These are phyloP conservation scores for Peromyscus maniculatus DNA, from an alignment of 2,113 vertebrate genomes.

Conservation along the genomic window DNA sequence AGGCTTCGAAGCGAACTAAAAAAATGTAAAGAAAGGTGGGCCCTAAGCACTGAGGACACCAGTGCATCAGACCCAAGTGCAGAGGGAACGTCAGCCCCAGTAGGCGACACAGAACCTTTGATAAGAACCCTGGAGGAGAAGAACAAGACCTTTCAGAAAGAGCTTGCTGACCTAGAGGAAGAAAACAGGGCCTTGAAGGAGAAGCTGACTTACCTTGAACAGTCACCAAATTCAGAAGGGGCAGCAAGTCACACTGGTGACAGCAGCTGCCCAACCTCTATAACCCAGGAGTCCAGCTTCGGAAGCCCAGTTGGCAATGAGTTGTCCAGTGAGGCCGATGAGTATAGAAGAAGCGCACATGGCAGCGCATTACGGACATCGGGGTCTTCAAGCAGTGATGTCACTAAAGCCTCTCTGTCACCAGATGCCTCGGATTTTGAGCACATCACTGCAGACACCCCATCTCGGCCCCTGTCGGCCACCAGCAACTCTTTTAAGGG, in stretches of 20 bases:
- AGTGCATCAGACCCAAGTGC: constrained; percentile 76
- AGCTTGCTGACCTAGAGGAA: constrained; percentile 91
- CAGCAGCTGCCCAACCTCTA: constrained; percentile 87
- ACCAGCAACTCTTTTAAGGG: constrained; percentile 87
- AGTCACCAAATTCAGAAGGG: constrained; percentile 89
- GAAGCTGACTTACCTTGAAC: constrained; percentile 92
- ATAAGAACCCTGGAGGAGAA: constrained; percentile 93
- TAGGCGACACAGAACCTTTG: constrained; percentile 88
- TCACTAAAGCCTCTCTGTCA: constrained; percentile 94
- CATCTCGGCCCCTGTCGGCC: constrained; percentile 90
- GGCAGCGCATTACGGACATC: constrained; percentile 88
- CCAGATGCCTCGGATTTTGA: constrained; percentile 95
- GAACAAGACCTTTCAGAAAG: constrained; percentile 93
- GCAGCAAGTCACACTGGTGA: constrained; percentile 85
- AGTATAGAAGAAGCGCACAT: constrained; percentile 54
- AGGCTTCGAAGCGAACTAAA: constrained; percentile 95
- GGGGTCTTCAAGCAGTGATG: constrained; percentile 92
- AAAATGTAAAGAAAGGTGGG: constrained; percentile 89
- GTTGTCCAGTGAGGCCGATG: constrained; percentile 84
- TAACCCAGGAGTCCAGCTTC: constrained; percentile 87
- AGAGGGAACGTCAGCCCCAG: constrained; percentile 77
- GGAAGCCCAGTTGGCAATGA: constrained; percentile 84
- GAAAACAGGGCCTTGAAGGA: constrained; percentile 95
- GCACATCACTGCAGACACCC: constrained; percentile 90
- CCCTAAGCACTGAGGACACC: constrained; percentile 77